These are phyloP conservation scores for Drosophila guanche DNA, from an alignment of 1,140 invertebrate genomes.

Conservation along the genomic window DNA sequence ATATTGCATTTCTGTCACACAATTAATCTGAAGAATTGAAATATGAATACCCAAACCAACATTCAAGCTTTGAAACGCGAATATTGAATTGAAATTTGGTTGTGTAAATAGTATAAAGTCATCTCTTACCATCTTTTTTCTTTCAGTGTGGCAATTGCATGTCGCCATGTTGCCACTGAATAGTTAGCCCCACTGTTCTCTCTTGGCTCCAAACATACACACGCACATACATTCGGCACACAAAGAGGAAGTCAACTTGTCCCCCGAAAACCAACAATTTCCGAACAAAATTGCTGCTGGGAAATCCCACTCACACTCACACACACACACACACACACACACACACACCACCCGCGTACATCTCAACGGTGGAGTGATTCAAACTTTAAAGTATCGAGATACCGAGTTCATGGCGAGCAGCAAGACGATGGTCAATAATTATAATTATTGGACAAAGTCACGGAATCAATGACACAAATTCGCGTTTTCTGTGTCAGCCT, in stretches of 20 bases:
- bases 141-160: constrained; percentile 26
- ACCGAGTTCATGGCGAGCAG: constrained; percentile 5
- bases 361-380: constrained; percentile 60
- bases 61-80: no score
- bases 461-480: constrained; percentile 46
- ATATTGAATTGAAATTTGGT: no score
- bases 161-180: constrained; percentile 20
- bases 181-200: constrained; percentile 5
- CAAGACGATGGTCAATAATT: constrained; percentile 13
- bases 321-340: background rate
- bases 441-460: constrained; percentile 23
- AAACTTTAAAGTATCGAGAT: background rate
- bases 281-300: constrained; percentile 69
- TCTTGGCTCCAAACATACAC: constrained; percentile 8
- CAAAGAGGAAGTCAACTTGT: constrained; percentile 46
- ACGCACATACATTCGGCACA: no score
- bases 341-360: constrained; percentile 39
- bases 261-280: constrained; percentile 66
- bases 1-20: no score
- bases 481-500: constrained; percentile 36
- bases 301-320: no score
- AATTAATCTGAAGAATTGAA: no score
- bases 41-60: no score
- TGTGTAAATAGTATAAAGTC: no score
- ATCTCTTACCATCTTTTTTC: no score